phyloP scores from a whole-genome alignment of 2,888 invertebrate species.

The Lissocephala sabroskyi region DNA sequence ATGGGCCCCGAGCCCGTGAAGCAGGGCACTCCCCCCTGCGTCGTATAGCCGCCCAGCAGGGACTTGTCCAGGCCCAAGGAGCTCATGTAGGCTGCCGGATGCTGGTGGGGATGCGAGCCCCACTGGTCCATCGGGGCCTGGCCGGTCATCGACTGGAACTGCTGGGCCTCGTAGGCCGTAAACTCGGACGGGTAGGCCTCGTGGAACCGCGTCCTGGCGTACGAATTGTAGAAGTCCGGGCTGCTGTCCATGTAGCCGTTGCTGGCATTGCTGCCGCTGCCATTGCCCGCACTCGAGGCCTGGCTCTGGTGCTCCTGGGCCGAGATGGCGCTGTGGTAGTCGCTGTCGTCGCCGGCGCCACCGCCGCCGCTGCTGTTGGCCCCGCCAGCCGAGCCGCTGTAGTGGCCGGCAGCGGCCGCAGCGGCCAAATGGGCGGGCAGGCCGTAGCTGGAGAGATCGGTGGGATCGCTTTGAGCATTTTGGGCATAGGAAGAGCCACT shows the following conservation, averaged over 20 bases:
- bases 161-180: constrained; percentile 77
- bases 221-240: constrained; percentile 64
- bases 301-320: constrained; percentile 67
- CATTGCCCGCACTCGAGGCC: constrained; percentile 43
- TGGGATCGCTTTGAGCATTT: constrained; percentile 69
- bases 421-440: constrained; percentile 56
- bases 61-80: constrained; percentile 72
- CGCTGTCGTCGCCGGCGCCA: constrained; percentile 54
- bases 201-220: constrained; percentile 70
- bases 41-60: constrained; percentile 68
- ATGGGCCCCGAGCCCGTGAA: constrained; percentile 94
- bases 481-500: constrained; percentile 45
- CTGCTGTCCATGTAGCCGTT: constrained; percentile 61
- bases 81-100: constrained; percentile 75
- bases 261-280: constrained; percentile 38
- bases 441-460: constrained; percentile 67
- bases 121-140: constrained; percentile 75
- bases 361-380: constrained; percentile 7
- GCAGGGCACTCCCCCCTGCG: constrained; percentile 74
- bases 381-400: constrained; percentile 38
- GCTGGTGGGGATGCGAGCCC: constrained; percentile 71
- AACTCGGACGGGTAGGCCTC: constrained; percentile 68
- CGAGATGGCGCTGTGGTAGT: constrained; percentile 61
- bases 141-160: constrained; percentile 84
- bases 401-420: constrained; percentile 44